phyloP scores from a whole-genome alignment of 2,888 invertebrate species.

The Anticlea derivata region DNA sequence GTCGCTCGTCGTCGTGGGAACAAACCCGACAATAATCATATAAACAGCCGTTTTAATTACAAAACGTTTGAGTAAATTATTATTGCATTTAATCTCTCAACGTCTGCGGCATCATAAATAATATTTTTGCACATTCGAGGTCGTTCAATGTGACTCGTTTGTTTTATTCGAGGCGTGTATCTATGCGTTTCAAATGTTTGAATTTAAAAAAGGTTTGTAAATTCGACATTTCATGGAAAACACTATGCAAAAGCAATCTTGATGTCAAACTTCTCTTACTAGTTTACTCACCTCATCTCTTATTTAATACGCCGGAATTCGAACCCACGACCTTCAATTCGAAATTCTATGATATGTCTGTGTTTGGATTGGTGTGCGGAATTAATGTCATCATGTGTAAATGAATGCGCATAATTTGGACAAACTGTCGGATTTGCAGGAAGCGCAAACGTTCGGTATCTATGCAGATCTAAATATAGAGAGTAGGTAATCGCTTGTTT shows the following conservation, averaged over 20 bases:
- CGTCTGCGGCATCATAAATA: conserved; percentile 38
- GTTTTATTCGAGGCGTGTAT: conserved; percentile 30
- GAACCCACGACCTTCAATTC: too few species aligned
- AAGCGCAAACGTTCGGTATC: conserved; percentile 52
- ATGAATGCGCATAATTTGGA: conserved; percentile 71
- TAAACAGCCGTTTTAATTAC: conserved; percentile 50
- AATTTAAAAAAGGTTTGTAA: too few species aligned
- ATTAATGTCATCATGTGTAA: conserved; percentile 39
- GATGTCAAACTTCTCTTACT: too few species aligned
- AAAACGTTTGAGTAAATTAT: conserved; percentile 46
- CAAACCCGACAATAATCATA: conserved; percentile 48
- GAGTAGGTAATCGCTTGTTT: conserved; percentile 64
- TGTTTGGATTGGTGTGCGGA: conserved; percentile 26
- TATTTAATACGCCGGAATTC: too few species aligned
- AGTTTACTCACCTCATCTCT: too few species aligned
- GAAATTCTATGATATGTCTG: too few species aligned
- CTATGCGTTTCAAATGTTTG: conserved; percentile 19
- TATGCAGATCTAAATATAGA: conserved; percentile 70
- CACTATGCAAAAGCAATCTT: too few species aligned
- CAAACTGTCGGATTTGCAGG: conserved; percentile 62
- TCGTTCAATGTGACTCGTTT: conserved; percentile 43
- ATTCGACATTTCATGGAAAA: too few species aligned
- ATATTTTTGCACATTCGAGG: conserved; percentile 34
- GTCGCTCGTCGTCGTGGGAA: conserved; percentile 62
- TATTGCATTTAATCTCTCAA: conserved; percentile 41